A percentile compares a stretch with the other conserved stretches of the same genome.
Conservation (phyloP, 2,888 invertebrate species). For the Beris chalybata region DNA sequence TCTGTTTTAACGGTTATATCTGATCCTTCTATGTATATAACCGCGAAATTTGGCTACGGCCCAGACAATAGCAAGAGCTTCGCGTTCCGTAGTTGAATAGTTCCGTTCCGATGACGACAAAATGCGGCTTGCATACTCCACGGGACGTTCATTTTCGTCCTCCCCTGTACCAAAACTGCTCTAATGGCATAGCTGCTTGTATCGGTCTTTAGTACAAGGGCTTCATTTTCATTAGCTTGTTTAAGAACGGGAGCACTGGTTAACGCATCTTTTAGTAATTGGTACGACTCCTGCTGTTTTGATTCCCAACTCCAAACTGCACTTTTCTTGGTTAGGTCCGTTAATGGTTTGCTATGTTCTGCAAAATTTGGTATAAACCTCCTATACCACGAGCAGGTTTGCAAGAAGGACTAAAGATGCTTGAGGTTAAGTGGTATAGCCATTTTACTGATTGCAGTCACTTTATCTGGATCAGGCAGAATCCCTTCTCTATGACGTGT, state of each 20-base stretch:
- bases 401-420: slow-evolving; percentile 29
- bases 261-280: too few species aligned
- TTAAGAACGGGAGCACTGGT: too few species aligned
- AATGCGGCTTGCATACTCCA: too few species aligned
- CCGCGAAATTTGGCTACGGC: too few species aligned
- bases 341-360: slow-evolving; percentile 44
- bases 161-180: slow-evolving; percentile 13
- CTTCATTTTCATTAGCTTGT: too few species aligned
- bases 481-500: too few species aligned
- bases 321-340: slow-evolving; percentile 44
- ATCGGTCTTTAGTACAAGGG: too few species aligned
- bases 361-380: slow-evolving; percentile 37
- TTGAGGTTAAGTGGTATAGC: slow-evolving; percentile 40
- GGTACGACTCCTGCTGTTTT: too few species aligned
- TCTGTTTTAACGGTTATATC: too few species aligned
- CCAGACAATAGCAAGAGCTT: slow-evolving; percentile 42
- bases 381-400: slow-evolving; percentile 37
- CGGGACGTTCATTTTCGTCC: not conserved
- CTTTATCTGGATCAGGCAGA: too few species aligned
- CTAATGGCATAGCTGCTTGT: slow-evolving; percentile 38
- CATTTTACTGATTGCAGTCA: too few species aligned
- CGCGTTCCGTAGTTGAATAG: slow-evolving; percentile 12
- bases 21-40: too few species aligned
- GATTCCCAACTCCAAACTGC: slow-evolving; percentile 43
- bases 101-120: not conserved